Conservation (phyloP, 2,797 vertebrate species). For the Neosalanx taihuensis region DNA sequence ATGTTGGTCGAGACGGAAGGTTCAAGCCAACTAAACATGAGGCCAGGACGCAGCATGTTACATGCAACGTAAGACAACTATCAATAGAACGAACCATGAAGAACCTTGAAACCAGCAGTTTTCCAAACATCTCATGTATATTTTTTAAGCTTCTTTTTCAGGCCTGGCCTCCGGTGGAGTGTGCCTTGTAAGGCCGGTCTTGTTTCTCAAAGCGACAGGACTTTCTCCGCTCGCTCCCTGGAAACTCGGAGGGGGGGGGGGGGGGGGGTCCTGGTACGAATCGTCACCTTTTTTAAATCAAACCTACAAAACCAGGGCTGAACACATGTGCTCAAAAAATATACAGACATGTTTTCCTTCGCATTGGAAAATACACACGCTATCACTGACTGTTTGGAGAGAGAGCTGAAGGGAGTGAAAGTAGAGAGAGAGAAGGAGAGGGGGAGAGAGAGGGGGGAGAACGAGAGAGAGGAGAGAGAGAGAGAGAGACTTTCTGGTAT, state of each 20-base stretch:
- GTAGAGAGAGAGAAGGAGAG: slow-evolving; percentile 1
- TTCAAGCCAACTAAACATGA: no score
- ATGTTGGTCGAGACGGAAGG: no score
- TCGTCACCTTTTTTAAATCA: slow-evolving; percentile 67
- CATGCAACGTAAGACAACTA: slow-evolving; percentile 32
- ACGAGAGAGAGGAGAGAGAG: slow-evolving; percentile 24
- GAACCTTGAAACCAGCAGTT: slow-evolving; percentile 44
- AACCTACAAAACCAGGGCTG: slow-evolving; percentile 56
- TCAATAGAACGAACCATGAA: slow-evolving; percentile 44
- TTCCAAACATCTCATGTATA: slow-evolving; percentile 51
- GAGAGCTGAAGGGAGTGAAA: slow-evolving; percentile 52
- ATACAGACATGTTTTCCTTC: slow-evolving; percentile 74
- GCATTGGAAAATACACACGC: slow-evolving; percentile 71
- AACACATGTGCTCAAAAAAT: slow-evolving; percentile 64
- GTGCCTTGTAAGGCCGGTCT: slow-evolving; percentile 32
- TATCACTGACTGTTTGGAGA: slow-evolving; percentile 70
- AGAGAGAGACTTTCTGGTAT: slow-evolving; percentile 65
- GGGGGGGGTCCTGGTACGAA: slow-evolving; percentile 45
- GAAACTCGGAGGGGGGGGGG: no score
- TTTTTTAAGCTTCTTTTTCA: slow-evolving; percentile 54
- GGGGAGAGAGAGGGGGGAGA: no score
- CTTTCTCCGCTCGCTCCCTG: slow-evolving; percentile 50
- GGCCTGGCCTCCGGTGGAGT: slow-evolving; percentile 33
- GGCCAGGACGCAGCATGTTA: not conserved
- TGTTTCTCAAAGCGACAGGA: slow-evolving; percentile 44